Evolutionary conservation across 2,797 vertebrate genomes (phyloP).

Genomic region (Catharus ustulatus): DNA sequence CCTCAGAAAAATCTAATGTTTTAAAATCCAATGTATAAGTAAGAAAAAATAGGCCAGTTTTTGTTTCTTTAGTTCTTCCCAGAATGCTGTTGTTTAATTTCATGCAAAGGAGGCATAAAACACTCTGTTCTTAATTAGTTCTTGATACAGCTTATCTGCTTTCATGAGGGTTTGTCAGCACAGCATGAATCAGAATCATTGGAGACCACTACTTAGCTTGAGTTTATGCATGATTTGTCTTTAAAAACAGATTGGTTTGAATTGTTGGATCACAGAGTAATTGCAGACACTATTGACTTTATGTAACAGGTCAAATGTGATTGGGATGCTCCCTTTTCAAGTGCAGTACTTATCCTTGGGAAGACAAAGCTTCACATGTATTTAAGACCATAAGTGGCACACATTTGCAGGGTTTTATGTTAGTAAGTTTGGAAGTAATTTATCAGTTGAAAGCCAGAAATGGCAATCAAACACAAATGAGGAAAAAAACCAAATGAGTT

Average conservation of each 20-base stretch:
- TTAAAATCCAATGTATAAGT: not conserved
- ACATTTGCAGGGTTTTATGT: not conserved
- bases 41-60: not conserved
- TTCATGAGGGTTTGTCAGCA: conserved; percentile 53
- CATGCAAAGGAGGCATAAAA: conserved; percentile 39
- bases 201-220: conserved; percentile 23
- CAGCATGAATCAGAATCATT: conserved; percentile 50
- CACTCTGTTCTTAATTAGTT: conserved; percentile 50
- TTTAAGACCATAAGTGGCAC: conserved; percentile 7
- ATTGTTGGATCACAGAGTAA: conserved; percentile 22
- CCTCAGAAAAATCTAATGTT: not conserved
- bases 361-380: not conserved
- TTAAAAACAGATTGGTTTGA: conserved; percentile 46
- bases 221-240: conserved; percentile 49
- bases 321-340: conserved; percentile 28
- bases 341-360: not conserved
- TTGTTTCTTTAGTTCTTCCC: conserved; percentile 10
- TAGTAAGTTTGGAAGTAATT: conserved; percentile 37
- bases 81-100: conserved; percentile 15
- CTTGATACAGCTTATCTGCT: conserved; percentile 47
- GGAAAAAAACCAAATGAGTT: not conserved
- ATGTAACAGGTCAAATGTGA: conserved; percentile 27
- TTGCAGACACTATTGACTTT: conserved; percentile 18
- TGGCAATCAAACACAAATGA: conserved; percentile 45
- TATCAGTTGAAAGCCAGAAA: conserved; percentile 32